Percentiles rank a stretch among this genome's conserved stretches.
These are phyloP conservation scores for Galeopsomyia nigrocyanea DNA, from an alignment of 2,888 invertebrate species.

Conservation along the genomic window DNA sequence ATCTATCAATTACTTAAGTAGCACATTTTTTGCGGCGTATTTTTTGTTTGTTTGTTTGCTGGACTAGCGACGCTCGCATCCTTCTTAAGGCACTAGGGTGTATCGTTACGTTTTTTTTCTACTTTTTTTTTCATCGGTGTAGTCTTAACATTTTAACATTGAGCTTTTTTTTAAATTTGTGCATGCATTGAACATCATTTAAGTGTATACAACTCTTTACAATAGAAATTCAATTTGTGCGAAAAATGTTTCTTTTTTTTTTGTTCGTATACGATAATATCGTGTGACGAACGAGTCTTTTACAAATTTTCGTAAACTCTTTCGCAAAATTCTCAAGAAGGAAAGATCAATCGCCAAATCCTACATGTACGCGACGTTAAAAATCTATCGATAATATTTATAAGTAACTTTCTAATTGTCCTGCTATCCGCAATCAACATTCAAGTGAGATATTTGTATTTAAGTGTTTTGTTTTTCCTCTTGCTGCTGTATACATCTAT, in stretches of 20 bases:
- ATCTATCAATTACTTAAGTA: constrained; percentile 33
- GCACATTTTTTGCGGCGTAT: constrained; percentile 17
- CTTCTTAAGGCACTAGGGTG: constrained; percentile 29
- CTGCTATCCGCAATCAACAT: neutral
- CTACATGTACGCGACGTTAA: constrained; percentile 13
- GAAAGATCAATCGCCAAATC: constrained; percentile 29
- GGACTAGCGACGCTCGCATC: constrained; percentile 37
- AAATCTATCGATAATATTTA: constrained; percentile 35
- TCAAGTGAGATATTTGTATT: constrained; percentile 29
- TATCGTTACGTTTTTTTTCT: no score
- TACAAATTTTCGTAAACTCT: neutral
- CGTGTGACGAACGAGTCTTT: neutral
- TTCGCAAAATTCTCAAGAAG: constrained; percentile 19
- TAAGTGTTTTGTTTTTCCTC: neutral
- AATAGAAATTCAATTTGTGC: no score
- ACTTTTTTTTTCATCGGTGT: no score
- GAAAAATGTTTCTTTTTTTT: no score
- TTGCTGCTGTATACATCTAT: constrained; percentile 33
- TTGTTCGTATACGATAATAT: neutral
- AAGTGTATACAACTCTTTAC: no score
- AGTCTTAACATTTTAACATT: no score
- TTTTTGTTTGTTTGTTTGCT: neutral
- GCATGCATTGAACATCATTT: no score
- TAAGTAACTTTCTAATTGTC: constrained; percentile 7
- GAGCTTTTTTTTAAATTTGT: no score